Conservation (phyloP, 64 coral and sea anemone genomes). For the Hydrozoanthus tunicans region DNA sequence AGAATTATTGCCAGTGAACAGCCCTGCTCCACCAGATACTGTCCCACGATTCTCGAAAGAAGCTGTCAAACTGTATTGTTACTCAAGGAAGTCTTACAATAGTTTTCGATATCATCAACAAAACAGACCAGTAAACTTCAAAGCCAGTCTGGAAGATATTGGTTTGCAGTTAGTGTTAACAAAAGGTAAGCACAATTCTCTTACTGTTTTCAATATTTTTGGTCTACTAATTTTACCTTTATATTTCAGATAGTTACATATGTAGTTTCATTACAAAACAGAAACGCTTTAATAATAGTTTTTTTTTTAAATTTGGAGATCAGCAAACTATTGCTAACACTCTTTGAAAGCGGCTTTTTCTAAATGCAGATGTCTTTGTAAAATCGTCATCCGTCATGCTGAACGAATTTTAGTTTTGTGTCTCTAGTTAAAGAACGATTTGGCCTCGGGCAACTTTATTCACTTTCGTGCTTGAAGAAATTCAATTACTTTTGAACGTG, state of each 20-base stretch:
- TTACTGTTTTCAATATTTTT: background rate
- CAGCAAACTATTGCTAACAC: background rate
- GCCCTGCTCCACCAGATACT: background rate
- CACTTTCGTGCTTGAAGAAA: background rate
- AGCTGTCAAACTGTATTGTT: slow-evolving; percentile 37
- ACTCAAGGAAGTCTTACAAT: background rate
- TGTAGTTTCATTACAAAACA: no score
- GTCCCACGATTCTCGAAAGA: slow-evolving; percentile 23
- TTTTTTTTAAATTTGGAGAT: background rate
- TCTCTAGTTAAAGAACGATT: no score
- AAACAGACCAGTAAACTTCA: background rate
- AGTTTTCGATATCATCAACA: background rate
- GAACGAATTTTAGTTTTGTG: background rate
- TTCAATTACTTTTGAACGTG: background rate
- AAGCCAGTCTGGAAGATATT: no score
- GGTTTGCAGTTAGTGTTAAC: background rate
- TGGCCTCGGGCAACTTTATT: background rate
- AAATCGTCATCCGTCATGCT: background rate
- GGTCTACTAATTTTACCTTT: background rate
- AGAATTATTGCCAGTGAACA: background rate
- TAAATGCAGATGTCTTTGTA: background rate
- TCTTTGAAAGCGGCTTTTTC: background rate
- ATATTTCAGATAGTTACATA: no score
- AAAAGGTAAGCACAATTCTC: background rate
- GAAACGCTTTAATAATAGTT: no score